Evolutionary conservation across 2,888 invertebrate genomes (phyloP).

Genomic region (Uropetala carovei): DNA sequence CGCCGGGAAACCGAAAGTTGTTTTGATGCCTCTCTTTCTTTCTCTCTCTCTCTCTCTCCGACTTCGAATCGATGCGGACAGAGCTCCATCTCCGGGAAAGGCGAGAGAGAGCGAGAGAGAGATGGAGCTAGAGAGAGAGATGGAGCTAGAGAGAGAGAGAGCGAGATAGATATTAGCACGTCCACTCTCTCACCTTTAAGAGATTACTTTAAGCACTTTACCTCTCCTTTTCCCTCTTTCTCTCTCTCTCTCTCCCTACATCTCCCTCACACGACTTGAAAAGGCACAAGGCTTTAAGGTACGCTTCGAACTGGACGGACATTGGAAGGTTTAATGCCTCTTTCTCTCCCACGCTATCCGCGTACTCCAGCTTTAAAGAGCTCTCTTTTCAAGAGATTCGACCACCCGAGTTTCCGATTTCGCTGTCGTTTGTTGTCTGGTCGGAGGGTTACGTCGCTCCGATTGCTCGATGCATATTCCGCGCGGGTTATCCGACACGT

Average conservation of each 20-base stretch:
- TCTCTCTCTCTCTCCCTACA: not conserved
- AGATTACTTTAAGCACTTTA: constrained; percentile 54
- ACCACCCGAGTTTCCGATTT: not conserved
- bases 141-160: not conserved
- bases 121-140: not conserved
- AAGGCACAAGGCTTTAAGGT: constrained; percentile 54
- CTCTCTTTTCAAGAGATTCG: not conserved
- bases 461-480: not conserved
- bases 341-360: not conserved
- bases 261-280: constrained; percentile 45
- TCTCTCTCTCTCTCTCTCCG: not conserved
- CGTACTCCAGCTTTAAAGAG: not conserved
- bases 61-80: constrained; percentile 5
- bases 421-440: not conserved
- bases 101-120: not conserved
- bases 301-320: not conserved
- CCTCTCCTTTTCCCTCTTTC: not conserved
- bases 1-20: constrained; percentile 57
- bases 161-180: not conserved
- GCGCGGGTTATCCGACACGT: not conserved
- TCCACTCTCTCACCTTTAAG: constrained; percentile 44
- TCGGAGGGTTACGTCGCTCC: not conserved
- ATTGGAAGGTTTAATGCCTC: not conserved
- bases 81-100: not conserved
- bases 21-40: not conserved